Evolutionary conservation across 2,888 invertebrate genomes (phyloP).

Genomic region (Trichogramma evanescens): DNA sequence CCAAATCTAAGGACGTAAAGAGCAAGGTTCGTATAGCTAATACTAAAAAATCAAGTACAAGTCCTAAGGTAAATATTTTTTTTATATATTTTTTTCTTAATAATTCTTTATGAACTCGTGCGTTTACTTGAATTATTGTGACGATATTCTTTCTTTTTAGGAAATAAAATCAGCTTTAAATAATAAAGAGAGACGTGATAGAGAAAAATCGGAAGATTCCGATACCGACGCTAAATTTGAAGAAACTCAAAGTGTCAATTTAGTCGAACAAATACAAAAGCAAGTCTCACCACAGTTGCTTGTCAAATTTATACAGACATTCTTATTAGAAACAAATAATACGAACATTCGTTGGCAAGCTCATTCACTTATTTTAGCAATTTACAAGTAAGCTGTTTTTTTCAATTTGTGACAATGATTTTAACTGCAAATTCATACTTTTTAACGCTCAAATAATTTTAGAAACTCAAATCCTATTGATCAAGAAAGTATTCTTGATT

Average conservation of each 20-base stretch:
- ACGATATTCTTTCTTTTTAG: slow-evolving; percentile 19
- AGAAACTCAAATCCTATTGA: slow-evolving; percentile 72
- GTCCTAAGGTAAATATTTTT: neutral
- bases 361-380: slow-evolving; percentile 75
- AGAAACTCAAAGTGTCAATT: slow-evolving; percentile 59
- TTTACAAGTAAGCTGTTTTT: slow-evolving; percentile 62
- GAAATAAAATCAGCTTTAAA: slow-evolving; percentile 32
- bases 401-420: neutral
- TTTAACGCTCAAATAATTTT: neutral
- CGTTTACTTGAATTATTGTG: neutral
- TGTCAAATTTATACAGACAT: slow-evolving; percentile 74
- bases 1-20: slow-evolving; percentile 37
- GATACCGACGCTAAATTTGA: slow-evolving; percentile 61
- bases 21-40: slow-evolving; percentile 27
- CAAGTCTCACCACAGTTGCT: slow-evolving; percentile 51
- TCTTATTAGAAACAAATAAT: slow-evolving; percentile 87
- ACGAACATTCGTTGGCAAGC: slow-evolving; percentile 93
- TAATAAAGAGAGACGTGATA: slow-evolving; percentile 52
- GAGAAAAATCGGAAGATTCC: slow-evolving; percentile 63
- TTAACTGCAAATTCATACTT: neutral
- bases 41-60: neutral
- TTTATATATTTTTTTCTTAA: neutral
- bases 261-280: slow-evolving; percentile 66
- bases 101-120: neutral
- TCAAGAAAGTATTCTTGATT: slow-evolving; percentile 71